A percentile compares a stretch with the other conserved stretches of the same genome.
Evolutionary conservation across 2,888 invertebrate species (phyloP).

Genomic region (Agrotis clavis): DNA sequence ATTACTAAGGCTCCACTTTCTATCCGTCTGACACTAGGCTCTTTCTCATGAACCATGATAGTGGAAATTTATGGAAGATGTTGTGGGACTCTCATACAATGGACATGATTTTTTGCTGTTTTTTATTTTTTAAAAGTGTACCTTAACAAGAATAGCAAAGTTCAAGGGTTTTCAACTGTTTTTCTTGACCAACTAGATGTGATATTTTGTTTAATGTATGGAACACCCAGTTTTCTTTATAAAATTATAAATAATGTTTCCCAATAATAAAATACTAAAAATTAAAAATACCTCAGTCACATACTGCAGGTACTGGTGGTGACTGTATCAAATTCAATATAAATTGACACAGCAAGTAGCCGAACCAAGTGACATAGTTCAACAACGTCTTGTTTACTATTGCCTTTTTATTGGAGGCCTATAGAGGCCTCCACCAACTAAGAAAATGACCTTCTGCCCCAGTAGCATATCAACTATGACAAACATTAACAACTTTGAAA

Average conservation of each 20-base stretch:
- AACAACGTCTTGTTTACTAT: background rate
- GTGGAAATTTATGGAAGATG: too few relatives aligned
- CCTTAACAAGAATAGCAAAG: background rate
- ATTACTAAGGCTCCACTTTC: too few relatives aligned
- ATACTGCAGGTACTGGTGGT: background rate
- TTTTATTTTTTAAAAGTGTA: background rate
- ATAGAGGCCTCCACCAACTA: background rate
- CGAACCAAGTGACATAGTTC: background rate
- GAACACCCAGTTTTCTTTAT: too few relatives aligned
- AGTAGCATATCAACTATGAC: background rate
- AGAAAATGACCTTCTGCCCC: background rate
- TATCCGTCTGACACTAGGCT: too few relatives aligned
- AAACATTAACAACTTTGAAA: background rate
- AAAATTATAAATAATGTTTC: too few relatives aligned
- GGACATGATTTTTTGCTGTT: too few relatives aligned
- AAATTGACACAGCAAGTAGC: background rate
- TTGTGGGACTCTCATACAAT: too few relatives aligned
- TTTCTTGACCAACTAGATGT: background rate
- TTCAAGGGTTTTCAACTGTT: background rate
- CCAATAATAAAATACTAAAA: too few relatives aligned
- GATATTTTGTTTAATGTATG: background rate
- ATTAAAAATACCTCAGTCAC: background rate
- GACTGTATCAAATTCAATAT: background rate
- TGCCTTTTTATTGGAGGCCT: too few relatives aligned
- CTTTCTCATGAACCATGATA: too few relatives aligned